Evolutionary conservation across 2,888 invertebrate species (phyloP).

Genomic region (Dorcus hopei): DNA sequence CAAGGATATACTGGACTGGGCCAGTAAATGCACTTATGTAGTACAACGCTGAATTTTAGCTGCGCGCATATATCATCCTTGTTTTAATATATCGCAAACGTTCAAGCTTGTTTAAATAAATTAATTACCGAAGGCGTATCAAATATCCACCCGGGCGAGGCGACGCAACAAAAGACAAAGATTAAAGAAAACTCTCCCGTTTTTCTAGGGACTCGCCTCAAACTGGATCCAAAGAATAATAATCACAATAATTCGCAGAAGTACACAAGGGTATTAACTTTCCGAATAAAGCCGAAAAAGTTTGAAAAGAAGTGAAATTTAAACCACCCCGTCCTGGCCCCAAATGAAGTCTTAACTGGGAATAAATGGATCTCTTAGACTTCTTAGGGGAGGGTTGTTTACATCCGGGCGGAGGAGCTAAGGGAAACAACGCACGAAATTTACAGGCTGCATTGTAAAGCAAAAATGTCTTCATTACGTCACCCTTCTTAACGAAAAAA

Average conservation of each 20-base stretch:
- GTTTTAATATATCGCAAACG: no score
- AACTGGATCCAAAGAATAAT: neutral
- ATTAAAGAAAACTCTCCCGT: no score
- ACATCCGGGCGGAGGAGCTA: slow-evolving; percentile 30
- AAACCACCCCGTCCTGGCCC: slow-evolving; percentile 23
- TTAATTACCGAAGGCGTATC: no score
- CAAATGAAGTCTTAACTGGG: slow-evolving; percentile 44
- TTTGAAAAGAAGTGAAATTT: slow-evolving; percentile 28
- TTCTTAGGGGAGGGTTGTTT: slow-evolving; percentile 38
- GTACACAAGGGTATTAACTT: slow-evolving; percentile 21
- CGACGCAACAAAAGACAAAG: no score
- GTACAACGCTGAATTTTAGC: neutral
- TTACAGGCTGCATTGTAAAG: slow-evolving; percentile 28
- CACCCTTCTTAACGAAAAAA: slow-evolving; percentile 8
- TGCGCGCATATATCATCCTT: no score
- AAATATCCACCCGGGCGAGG: no score
- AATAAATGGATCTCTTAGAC: slow-evolving; percentile 45
- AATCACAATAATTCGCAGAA: neutral
- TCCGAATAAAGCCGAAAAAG: slow-evolving; percentile 19
- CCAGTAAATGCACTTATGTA: neutral
- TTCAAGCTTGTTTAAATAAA: no score
- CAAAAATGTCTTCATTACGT: slow-evolving; percentile 33
- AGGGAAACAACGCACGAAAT: slow-evolving; percentile 30
- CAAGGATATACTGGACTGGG: neutral
- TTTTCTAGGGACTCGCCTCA: neutral